A percentile compares a stretch with the other conserved stretches of the same genome.
Evolutionary conservation across 2,888 invertebrate genomes (phyloP).

Genomic region (Drosophila quinaria): DNA sequence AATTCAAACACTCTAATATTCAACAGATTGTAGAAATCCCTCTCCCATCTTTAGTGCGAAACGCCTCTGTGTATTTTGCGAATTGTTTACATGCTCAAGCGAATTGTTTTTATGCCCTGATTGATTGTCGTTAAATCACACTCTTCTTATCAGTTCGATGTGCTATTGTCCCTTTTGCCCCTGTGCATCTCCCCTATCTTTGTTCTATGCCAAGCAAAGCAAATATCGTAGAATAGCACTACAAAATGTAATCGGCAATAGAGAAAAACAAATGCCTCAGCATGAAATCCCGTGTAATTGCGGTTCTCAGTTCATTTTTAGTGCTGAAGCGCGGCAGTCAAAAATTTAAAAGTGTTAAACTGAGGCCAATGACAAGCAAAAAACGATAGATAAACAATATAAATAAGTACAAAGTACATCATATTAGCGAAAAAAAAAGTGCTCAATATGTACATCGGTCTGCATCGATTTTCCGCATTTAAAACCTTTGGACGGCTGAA

Average conservation of each 20-base stretch:
- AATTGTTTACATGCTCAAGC: slow-evolving; percentile 52
- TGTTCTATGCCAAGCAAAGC: slow-evolving; percentile 32
- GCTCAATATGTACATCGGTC: slow-evolving; percentile 41
- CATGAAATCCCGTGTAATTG: slow-evolving; percentile 32
- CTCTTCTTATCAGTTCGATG: slow-evolving; percentile 49
- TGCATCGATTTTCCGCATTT: slow-evolving; percentile 35
- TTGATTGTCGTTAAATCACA: slow-evolving; percentile 49
- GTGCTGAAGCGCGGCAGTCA: slow-evolving; percentile 43
- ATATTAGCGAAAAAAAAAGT: slow-evolving; percentile 13
- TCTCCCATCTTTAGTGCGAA: not conserved
- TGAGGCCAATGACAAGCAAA: not conserved
- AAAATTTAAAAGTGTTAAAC: slow-evolving; percentile 23
- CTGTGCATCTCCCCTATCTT: not conserved
- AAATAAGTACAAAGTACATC: not conserved
- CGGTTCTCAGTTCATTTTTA: slow-evolving; percentile 45
- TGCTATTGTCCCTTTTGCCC: slow-evolving; percentile 23
- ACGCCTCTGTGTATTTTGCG: slow-evolving; percentile 37
- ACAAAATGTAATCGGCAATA: slow-evolving; percentile 49
- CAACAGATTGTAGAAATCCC: not conserved
- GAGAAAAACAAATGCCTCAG: slow-evolving; percentile 39
- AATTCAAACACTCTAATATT: not conserved
- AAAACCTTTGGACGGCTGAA: slow-evolving; percentile 52
- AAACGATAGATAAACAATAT: not conserved
- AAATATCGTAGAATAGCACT: slow-evolving; percentile 37
- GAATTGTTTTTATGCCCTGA: slow-evolving; percentile 52